Evolutionary conservation across 2,888 invertebrate species (phyloP).

Genomic region (Dicycla oo): DNA sequence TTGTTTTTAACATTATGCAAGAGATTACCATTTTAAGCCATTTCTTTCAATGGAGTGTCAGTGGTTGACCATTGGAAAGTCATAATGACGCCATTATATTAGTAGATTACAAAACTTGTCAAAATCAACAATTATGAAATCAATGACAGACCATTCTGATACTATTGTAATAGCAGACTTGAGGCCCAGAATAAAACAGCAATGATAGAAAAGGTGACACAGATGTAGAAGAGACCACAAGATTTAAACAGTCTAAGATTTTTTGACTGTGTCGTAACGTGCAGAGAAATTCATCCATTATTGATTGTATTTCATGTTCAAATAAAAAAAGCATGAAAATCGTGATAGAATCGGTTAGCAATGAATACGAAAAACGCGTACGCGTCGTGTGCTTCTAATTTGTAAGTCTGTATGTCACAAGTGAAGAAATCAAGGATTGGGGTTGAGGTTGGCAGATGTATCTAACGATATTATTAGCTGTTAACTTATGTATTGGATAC

Average conservation of each 20-base stretch:
- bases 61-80: too few relatives aligned
- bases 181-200: background rate
- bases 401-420: constrained; percentile 62
- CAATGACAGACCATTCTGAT: too few relatives aligned
- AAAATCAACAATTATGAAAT: too few relatives aligned
- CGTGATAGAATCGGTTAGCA: constrained; percentile 70
- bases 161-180: too few relatives aligned
- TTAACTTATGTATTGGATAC: constrained; percentile 37
- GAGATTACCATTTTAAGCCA: too few relatives aligned
- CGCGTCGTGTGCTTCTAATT: constrained; percentile 71
- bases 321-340: constrained; percentile 71
- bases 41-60: too few relatives aligned
- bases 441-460: constrained; percentile 58
- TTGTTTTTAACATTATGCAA: too few relatives aligned
- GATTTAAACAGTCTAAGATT: too few relatives aligned
- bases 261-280: constrained; percentile 11
- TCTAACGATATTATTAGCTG: constrained; percentile 47
- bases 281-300: constrained; percentile 64
- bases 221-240: background rate
- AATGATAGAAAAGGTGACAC: background rate
- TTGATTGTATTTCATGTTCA: constrained; percentile 48
- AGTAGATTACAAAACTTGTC: too few relatives aligned
- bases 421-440: constrained; percentile 69
- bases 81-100: too few relatives aligned
- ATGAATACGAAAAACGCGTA: constrained; percentile 39